phyloP scores from a whole-genome alignment of 2,113 vertebrate genomes.

The Morone chrysops region DNA sequence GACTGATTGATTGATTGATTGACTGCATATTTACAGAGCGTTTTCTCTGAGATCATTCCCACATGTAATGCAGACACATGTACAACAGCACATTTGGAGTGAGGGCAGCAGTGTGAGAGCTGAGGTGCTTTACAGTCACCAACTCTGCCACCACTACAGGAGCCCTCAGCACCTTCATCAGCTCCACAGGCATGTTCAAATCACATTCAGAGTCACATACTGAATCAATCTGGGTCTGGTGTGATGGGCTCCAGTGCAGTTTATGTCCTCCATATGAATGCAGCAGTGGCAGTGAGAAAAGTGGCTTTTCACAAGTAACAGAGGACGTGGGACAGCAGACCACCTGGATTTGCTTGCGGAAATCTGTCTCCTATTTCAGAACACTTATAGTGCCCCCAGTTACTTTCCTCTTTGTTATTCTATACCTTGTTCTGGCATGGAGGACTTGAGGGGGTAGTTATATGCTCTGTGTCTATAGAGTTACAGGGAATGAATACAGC shows the following conservation, averaged over 20 bases:
- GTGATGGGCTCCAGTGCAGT: slow-evolving; percentile 10
- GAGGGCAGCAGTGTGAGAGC: slow-evolving; percentile 5
- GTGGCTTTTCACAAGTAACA: slow-evolving; percentile 55
- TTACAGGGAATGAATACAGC: slow-evolving; percentile 41
- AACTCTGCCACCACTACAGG: slow-evolving; percentile 51
- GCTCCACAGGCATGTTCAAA: slow-evolving; percentile 61
- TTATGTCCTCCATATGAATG: slow-evolving; percentile 47
- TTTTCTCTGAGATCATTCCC: slow-evolving; percentile 23
- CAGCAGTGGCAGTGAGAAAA: slow-evolving; percentile 49
- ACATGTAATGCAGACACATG: slow-evolving; percentile 6
- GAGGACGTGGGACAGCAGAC: slow-evolving; percentile 48
- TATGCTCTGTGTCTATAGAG: slow-evolving; percentile 33
- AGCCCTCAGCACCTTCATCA: slow-evolving; percentile 67
- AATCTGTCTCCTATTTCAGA: slow-evolving; percentile 74
- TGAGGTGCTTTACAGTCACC: slow-evolving; percentile 32
- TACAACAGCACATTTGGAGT: background rate
- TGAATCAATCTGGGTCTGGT: slow-evolving; percentile 58
- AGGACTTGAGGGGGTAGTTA: slow-evolving; percentile 29
- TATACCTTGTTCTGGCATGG: slow-evolving; percentile 45
- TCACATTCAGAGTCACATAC: slow-evolving; percentile 61
- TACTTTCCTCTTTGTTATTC: slow-evolving; percentile 56
- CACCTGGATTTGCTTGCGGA: slow-evolving; percentile 71
- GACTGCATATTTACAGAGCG: slow-evolving; percentile 9
- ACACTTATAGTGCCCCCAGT: slow-evolving; percentile 48
- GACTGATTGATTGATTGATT: slow-evolving; percentile 49